Percentiles rank a stretch among this genome's conserved stretches.
Conservation (phyloP, 2,888 invertebrate genomes). For the Xanthorhoe designata region DNA sequence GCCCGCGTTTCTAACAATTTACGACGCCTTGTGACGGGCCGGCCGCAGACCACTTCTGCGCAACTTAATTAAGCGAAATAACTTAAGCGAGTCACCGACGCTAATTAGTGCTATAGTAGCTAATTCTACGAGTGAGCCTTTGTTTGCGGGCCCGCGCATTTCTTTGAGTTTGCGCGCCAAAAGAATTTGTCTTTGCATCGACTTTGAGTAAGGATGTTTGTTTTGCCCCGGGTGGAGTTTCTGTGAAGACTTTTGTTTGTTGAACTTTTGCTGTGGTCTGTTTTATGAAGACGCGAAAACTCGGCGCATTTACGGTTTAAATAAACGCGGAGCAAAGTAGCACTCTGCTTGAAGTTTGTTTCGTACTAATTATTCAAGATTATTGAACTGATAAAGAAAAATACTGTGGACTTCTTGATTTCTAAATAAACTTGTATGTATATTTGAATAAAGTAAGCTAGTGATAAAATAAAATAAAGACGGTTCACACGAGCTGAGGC, state of each 20-base stretch:
- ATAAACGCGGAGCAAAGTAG: conserved; percentile 14
- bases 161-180: conserved; percentile 81
- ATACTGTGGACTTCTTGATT: neutral
- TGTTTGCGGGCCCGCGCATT: conserved; percentile 73
- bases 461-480: conserved; percentile 17
- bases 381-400: neutral
- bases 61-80: conserved; percentile 85
- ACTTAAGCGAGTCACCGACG: conserved; percentile 83
- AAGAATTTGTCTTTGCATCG: conserved; percentile 84
- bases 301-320: conserved; percentile 30
- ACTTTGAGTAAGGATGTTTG: conserved; percentile 80
- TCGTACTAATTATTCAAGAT: conserved; percentile 16
- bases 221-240: conserved; percentile 67
- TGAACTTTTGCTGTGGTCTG: conserved; percentile 59
- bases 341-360: conserved; percentile 16
- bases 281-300: conserved; percentile 47
- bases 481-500: conserved; percentile 44
- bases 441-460: neutral
- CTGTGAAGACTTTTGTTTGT: conserved; percentile 63
- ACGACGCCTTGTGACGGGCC: conserved; percentile 77
- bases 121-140: conserved; percentile 82
- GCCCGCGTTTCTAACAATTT: conserved; percentile 81
- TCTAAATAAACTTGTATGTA: neutral
- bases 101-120: conserved; percentile 84
- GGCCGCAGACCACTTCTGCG: conserved; percentile 83